Percentiles rank a stretch among this genome's conserved stretches.
Conservation (phyloP, 2,888 invertebrate genomes). For the Ormyrus pomaceus region DNA sequence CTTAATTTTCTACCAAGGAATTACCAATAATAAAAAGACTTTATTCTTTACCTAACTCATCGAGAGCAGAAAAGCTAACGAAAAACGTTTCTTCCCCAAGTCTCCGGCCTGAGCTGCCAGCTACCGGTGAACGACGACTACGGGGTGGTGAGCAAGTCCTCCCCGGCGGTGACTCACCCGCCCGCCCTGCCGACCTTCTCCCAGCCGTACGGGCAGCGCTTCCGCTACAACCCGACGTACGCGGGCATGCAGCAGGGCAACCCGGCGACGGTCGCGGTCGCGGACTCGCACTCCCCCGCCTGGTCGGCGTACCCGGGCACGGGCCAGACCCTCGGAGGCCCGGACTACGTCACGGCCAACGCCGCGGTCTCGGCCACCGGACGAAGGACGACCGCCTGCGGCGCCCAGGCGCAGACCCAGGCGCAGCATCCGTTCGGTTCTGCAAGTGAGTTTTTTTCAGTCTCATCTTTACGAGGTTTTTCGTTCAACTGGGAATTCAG, state of each 20-base stretch:
- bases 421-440: constrained; percentile 78
- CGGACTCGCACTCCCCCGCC: background rate
- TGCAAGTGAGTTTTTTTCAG: background rate
- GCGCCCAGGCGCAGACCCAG: constrained; percentile 50
- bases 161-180: constrained; percentile 71
- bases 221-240: constrained; percentile 69
- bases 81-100: background rate
- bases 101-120: constrained; percentile 52
- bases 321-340: constrained; percentile 33
- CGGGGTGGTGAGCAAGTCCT: constrained; percentile 65
- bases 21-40: no score
- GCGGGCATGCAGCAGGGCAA: constrained; percentile 61
- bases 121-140: constrained; percentile 68
- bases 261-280: constrained; percentile 3
- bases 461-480: no score
- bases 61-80: no score
- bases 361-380: constrained; percentile 37
- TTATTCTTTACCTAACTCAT: no score
- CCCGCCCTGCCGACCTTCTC: constrained; percentile 78
- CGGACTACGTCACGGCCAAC: constrained; percentile 57
- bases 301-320: background rate
- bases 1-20: no score
- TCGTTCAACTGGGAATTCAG: no score
- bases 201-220: constrained; percentile 77
- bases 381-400: constrained; percentile 54